phyloP scores from a whole-genome alignment of 2,888 invertebrate species.

The Pasiphila rectangulata region DNA sequence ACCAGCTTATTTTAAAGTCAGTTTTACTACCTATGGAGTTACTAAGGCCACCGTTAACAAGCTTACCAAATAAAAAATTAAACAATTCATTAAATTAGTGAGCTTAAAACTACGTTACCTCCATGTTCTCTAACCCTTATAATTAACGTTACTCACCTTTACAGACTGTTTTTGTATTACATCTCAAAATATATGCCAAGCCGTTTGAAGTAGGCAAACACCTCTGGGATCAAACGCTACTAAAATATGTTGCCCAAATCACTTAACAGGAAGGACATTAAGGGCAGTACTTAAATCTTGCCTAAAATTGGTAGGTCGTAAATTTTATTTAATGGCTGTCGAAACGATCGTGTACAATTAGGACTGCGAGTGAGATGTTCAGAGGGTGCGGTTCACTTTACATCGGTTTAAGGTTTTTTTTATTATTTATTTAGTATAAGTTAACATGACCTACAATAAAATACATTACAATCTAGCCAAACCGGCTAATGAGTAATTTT shows the following conservation, averaged over 20 bases:
- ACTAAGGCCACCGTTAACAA: too few species aligned
- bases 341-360: conserved; percentile 56
- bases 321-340: conserved; percentile 59
- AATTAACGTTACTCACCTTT: too few species aligned
- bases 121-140: too few species aligned
- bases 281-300: conserved; percentile 56
- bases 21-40: too few species aligned
- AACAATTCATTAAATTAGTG: too few species aligned
- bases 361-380: conserved; percentile 38
- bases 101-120: too few species aligned
- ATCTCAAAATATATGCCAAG: neutral
- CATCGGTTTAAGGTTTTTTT: conserved; percentile 15
- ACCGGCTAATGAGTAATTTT: too few species aligned
- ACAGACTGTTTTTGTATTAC: neutral
- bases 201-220: neutral
- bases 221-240: conserved; percentile 22
- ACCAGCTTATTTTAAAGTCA: too few species aligned
- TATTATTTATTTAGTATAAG: too few species aligned
- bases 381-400: conserved; percentile 39
- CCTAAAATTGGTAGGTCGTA: conserved; percentile 59
- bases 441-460: too few species aligned
- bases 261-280: conserved; percentile 45
- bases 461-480: too few species aligned
- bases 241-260: conserved; percentile 42
- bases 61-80: too few species aligned